These are phyloP conservation scores for Decapterus maruadsi DNA, from an alignment of 2,797 vertebrate species.

Conservation along the genomic window DNA sequence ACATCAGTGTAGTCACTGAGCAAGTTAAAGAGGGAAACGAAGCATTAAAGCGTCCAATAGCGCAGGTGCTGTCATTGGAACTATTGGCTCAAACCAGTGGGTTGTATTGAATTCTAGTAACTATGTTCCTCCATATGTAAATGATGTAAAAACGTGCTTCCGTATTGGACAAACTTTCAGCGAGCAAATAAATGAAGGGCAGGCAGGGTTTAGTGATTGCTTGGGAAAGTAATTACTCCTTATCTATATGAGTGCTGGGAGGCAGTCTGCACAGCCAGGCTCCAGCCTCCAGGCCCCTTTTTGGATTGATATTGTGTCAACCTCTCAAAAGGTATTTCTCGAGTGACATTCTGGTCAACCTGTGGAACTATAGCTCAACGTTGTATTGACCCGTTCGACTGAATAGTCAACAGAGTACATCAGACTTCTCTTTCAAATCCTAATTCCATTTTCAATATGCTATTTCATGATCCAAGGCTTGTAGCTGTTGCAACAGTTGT, in stretches of 20 bases:
- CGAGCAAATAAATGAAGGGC: conserved; percentile 69
- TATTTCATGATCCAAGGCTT: conserved; percentile 16
- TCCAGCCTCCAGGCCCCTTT: conserved; percentile 31
- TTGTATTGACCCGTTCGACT: conserved; percentile 41
- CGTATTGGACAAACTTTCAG: conserved; percentile 64
- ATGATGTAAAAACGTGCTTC: conserved; percentile 52
- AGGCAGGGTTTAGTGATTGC: conserved; percentile 62
- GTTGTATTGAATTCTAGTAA: conserved; percentile 69
- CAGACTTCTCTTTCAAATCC: conserved; percentile 34
- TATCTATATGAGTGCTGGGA: conserved; percentile 69
- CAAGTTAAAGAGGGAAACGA: conserved; percentile 26
- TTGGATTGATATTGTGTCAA: conserved; percentile 57
- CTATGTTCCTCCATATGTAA: conserved; percentile 48
- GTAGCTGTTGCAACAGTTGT: conserved; percentile 8
- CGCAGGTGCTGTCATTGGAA: conserved; percentile 49
- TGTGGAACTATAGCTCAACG: conserved; percentile 24
- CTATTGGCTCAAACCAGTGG: conserved; percentile 37
- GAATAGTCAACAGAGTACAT: conserved; percentile 33
- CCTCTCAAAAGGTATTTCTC: conserved; percentile 49
- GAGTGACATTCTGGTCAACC: conserved; percentile 36
- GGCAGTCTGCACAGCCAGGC: conserved; percentile 26
- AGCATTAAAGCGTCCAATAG: conserved; percentile 17
- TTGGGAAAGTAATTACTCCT: conserved; percentile 80
- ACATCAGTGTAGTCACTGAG: conserved; percentile 26
- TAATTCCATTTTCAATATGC: conserved; percentile 53